Evolutionary conservation across 2,888 invertebrate genomes (phyloP), one percentile per base, ranked within the genome.

Genomic region (Scrobipalpa costella): DNA sequence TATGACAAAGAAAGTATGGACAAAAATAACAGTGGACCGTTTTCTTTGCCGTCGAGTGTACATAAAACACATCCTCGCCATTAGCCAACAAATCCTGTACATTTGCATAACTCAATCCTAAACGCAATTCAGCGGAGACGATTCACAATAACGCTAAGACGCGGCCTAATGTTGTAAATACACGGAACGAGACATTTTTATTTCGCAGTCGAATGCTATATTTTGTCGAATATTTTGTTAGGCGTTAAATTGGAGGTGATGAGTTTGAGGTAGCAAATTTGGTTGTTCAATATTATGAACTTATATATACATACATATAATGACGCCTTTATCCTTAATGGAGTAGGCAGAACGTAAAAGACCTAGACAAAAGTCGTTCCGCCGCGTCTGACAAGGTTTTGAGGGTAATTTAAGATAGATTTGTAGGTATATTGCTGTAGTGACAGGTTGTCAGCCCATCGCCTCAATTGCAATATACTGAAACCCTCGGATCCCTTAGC

Each of bases 21-120:
- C 2, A 27, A 27, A 27, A 3, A 27, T 27, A n/a, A 3, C 27
- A 27, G 27, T 27, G 27, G 27, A 5, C 2, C 27, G 27, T 27
- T 27, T 27, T 27, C 27, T 27, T 3, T 27, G 27, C 2, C 27
- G 5, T 5, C 27, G 2, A 27, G 27, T 27, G 27, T 70, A 72
- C 76, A 72, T 68, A 72, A 77, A 72, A 69, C 70, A 71, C 65
- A 65, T 72, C 67, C 68, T 66, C 67, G 65, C 70, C 72, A 73
- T 74, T 76, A 74, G 69, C 67, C 69, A 71, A 71, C 72, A 73
- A 72, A 74, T 74, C 71, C 73, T 67, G 68, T 66, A 68, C 72
- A 68, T 77, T 77, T 75, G 69, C 74, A 78, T 77, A 77, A 78
- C 75, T 75, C 74, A 74, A 74, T 74, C 71, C 71, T 66, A 64